phyloP scores from a whole-genome alignment of 2,888 invertebrate genomes.

The Nomada goodeniana region DNA sequence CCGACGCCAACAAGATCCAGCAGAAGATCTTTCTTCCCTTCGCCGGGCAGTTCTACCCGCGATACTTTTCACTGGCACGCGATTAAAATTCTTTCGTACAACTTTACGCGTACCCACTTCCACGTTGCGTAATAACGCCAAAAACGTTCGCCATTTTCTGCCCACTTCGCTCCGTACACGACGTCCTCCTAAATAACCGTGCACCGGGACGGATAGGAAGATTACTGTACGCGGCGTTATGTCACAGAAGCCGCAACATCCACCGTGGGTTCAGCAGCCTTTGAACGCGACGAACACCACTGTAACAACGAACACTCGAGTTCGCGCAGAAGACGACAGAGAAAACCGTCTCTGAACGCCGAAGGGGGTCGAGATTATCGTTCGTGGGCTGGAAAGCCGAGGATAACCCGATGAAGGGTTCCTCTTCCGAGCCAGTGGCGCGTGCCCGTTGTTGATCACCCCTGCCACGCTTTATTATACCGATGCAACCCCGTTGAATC shows the following conservation, averaged over 20 bases:
- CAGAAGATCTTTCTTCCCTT: slow-evolving; percentile 50
- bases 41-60: slow-evolving; percentile 22
- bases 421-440: slow-evolving; percentile 79
- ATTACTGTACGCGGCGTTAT: slow-evolving; percentile 36
- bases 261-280: slow-evolving; percentile 49
- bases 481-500: slow-evolving; percentile 64
- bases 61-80: neutral
- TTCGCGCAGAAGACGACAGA: slow-evolving; percentile 17
- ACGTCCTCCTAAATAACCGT: slow-evolving; percentile 25
- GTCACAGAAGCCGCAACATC: slow-evolving; percentile 37
- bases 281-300: slow-evolving; percentile 11
- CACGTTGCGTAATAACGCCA: slow-evolving; percentile 9
- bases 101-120: neutral
- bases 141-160: neutral
- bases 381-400: slow-evolving; percentile 63
- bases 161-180: neutral
- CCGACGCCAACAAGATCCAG: slow-evolving; percentile 1
- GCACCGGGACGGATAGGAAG: slow-evolving; percentile 29
- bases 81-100: slow-evolving; percentile 34
- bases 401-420: slow-evolving; percentile 75
- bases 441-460: slow-evolving; percentile 71
- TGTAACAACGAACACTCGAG: neutral
- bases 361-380: slow-evolving; percentile 63
- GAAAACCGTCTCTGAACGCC: slow-evolving; percentile 45
- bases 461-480: slow-evolving; percentile 58